These are phyloP conservation scores for human (Homo sapiens) DNA, from an alignment of 2,113 vertebrate genomes.

Conservation along the genomic window DNA sequence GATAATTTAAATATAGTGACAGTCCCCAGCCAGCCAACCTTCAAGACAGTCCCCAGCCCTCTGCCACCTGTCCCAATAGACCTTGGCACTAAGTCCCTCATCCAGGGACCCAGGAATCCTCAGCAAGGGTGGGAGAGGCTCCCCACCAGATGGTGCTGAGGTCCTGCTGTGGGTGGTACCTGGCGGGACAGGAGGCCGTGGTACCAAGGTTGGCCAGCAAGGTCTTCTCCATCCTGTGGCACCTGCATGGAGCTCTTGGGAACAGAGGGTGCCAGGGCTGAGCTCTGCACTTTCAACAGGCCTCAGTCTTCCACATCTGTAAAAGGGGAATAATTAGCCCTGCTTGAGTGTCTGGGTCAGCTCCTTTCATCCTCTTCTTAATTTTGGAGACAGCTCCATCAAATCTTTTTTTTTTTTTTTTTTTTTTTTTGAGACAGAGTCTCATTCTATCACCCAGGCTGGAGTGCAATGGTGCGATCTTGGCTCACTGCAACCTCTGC, in stretches of 20 bases:
- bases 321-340: conserved; percentile 73
- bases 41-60: neutral
- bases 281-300: neutral
- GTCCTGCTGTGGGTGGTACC: conserved; percentile 77
- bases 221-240: conserved; percentile 85
- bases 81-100: neutral
- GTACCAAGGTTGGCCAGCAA: conserved; percentile 90
- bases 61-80: neutral
- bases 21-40: neutral
- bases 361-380: neutral
- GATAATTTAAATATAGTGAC: neutral
- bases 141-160: neutral
- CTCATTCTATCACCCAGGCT: no score
- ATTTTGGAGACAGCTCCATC: neutral
- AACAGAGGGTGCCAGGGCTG: neutral
- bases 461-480: no score
- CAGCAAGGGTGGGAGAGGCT: neutral
- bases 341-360: neutral
- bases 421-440: no score
- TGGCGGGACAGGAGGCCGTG: conserved; percentile 87
- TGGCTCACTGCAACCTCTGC: no score
- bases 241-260: conserved; percentile 77
- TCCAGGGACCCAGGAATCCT: neutral
- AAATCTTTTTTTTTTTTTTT: neutral
- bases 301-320: conserved; percentile 86